Evolutionary conservation across 53 echinoderm and acorn worm genomes (phyloP).

Genomic region (Holothuria scabra): DNA sequence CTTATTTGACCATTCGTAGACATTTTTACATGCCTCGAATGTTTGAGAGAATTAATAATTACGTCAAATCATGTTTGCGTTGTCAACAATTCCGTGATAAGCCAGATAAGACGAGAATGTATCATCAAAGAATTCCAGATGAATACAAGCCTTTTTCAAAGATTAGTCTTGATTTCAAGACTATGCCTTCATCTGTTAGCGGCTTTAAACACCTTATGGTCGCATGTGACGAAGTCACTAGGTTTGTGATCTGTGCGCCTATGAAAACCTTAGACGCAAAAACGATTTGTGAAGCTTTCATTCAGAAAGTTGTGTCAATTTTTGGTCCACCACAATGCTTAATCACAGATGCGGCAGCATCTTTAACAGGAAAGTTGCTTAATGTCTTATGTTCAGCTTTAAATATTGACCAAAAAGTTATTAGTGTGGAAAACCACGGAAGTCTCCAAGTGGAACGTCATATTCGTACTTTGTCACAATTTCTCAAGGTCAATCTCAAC

Average conservation of each 20-base stretch:
- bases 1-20: no score
- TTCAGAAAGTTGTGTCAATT: no score
- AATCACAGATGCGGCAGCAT: no score
- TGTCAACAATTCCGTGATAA: constrained; percentile 22
- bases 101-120: not conserved
- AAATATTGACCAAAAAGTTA: no score
- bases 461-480: no score
- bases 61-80: constrained; percentile 19
- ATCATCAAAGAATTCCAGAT: not conserved
- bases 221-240: not conserved
- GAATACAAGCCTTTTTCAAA: not conserved
- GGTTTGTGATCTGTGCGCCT: constrained; percentile 15
- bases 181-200: not conserved
- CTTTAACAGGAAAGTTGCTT: no score
- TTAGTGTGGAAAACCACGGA: no score
- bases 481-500: no score
- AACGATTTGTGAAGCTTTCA: not conserved
- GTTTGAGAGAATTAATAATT: constrained; percentile 20
- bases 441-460: no score
- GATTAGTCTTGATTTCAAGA: constrained; percentile 19
- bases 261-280: constrained; percentile 4
- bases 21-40: constrained; percentile 2
- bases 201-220: no score
- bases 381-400: no score
- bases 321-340: no score